These are phyloP conservation scores for Meliscaeva auricollis DNA, from an alignment of 2,888 invertebrate genomes.

Conservation along the genomic window DNA sequence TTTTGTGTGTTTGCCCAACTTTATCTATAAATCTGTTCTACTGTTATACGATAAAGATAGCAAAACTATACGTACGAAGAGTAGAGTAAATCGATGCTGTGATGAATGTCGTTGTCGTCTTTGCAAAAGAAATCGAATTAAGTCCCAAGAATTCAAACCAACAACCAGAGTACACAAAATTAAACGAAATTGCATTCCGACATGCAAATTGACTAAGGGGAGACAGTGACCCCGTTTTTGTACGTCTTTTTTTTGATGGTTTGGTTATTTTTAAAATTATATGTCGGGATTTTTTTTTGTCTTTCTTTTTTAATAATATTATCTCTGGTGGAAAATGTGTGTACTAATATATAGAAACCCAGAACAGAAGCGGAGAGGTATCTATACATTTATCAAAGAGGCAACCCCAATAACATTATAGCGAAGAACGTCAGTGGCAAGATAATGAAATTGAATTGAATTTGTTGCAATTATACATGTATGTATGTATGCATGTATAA, in stretches of 20 bases:
- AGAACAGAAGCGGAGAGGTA: slow-evolving; percentile 11
- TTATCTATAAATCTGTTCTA: too few relatives aligned
- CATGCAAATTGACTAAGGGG: slow-evolving; percentile 72
- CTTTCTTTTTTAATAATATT: slow-evolving; percentile 19
- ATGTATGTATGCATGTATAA: neutral
- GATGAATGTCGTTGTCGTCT: slow-evolving; percentile 62
- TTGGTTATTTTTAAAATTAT: slow-evolving; percentile 75
- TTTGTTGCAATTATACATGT: slow-evolving; percentile 36
- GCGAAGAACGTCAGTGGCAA: slow-evolving; percentile 55
- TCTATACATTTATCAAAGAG: slow-evolving; percentile 19
- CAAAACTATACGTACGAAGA: neutral
- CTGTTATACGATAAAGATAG: too few relatives aligned
- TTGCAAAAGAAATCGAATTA: slow-evolving; percentile 65
- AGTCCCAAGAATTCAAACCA: slow-evolving; percentile 31
- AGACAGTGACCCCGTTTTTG: slow-evolving; percentile 74
- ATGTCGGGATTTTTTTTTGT: slow-evolving; percentile 45
- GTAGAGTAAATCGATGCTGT: slow-evolving; percentile 44
- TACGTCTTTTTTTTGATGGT: slow-evolving; percentile 30
- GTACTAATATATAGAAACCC: slow-evolving; percentile 14
- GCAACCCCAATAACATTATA: slow-evolving; percentile 48
- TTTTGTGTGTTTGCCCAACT: too few relatives aligned
- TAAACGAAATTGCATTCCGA: slow-evolving; percentile 72
- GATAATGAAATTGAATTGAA: slow-evolving; percentile 70
- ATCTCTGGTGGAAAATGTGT: slow-evolving; percentile 49
- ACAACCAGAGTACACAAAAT: slow-evolving; percentile 57